These are phyloP conservation scores for Bellardia bayeri DNA, from an alignment of 2,888 invertebrate genomes.

Conservation along the genomic window DNA sequence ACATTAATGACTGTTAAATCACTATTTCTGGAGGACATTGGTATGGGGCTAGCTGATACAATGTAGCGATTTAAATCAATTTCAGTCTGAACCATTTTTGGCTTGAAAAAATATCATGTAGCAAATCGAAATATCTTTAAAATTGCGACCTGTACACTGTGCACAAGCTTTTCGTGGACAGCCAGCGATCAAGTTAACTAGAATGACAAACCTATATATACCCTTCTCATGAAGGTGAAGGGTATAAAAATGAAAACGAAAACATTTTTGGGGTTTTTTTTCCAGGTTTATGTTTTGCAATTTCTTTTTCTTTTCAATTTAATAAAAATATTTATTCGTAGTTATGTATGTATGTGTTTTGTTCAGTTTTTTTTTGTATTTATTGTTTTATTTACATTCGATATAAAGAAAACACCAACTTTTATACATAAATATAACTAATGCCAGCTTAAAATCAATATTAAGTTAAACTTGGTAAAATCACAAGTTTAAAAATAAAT, in stretches of 20 bases:
- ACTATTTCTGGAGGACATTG: too few species aligned
- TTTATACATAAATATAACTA: background rate
- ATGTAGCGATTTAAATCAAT: too few species aligned
- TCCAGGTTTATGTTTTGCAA: background rate
- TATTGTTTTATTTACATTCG: background rate
- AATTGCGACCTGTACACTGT: too few species aligned
- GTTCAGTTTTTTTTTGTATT: background rate
- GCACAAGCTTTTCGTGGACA: too few species aligned
- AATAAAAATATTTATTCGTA: slow-evolving; percentile 24
- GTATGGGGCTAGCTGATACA: too few species aligned
- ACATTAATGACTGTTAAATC: too few species aligned
- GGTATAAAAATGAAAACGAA: background rate
- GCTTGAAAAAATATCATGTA: too few species aligned
- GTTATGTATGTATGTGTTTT: slow-evolving; percentile 24
- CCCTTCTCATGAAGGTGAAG: too few species aligned
- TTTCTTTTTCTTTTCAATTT: background rate
- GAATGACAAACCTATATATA: too few species aligned
- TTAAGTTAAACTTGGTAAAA: background rate
- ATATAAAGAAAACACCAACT: slow-evolving; percentile 12
- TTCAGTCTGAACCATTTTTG: too few species aligned
- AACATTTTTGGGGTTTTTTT: background rate
- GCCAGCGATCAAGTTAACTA: too few species aligned
- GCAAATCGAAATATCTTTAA: too few species aligned
- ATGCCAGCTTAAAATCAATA: background rate
- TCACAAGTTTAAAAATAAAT: background rate